These are phyloP conservation scores for Equus quagga DNA, from an alignment of 2,113 vertebrate genomes.

Conservation along the genomic window DNA sequence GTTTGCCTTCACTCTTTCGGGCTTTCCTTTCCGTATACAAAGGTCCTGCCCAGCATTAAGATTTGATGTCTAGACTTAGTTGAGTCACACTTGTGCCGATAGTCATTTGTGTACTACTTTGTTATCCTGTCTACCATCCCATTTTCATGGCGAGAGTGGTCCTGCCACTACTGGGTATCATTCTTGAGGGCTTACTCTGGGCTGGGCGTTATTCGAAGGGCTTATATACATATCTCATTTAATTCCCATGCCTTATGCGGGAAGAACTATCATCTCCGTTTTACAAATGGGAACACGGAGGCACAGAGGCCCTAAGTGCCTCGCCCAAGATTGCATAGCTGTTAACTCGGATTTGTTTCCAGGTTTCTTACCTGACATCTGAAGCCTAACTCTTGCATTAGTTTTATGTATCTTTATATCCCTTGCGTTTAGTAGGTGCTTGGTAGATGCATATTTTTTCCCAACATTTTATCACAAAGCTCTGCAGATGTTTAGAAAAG, in stretches of 20 bases:
- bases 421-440: neutral
- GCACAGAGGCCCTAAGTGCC: neutral
- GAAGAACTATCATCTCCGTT: neutral
- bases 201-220: neutral
- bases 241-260: neutral
- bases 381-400: slow-evolving; percentile 9
- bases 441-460: neutral
- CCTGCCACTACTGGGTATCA: neutral
- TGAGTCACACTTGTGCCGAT: slow-evolving; percentile 13
- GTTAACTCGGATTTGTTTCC: neutral
- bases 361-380: neutral
- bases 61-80: slow-evolving; percentile 27
- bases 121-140: neutral
- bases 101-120: neutral
- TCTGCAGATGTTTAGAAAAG: slow-evolving; percentile 45
- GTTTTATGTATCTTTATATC: slow-evolving; percentile 3
- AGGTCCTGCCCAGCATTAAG: neutral
- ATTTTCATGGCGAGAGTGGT: neutral
- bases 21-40: neutral
- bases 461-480: slow-evolving; percentile 48
- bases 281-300: neutral
- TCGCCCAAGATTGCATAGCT: neutral
- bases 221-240: neutral
- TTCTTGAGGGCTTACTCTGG: neutral
- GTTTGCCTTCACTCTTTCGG: slow-evolving; percentile 4